Base-by-base conservation (phyloP, 1,140 invertebrate genomes). In the Drosophila orena region DNA sequence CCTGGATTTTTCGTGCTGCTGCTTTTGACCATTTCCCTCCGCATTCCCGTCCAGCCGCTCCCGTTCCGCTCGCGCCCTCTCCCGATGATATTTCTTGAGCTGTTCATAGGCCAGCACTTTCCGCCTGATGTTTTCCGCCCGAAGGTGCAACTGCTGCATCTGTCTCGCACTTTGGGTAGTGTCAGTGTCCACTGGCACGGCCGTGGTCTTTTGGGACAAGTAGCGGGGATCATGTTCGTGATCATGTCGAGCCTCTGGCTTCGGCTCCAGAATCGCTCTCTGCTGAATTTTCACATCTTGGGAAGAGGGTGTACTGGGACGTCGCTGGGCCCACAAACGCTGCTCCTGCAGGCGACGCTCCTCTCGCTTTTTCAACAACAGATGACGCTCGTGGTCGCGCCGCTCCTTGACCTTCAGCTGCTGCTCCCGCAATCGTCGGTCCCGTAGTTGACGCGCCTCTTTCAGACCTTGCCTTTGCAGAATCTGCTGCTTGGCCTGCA, bases 321-420 rank as follows among this genome's bases (percentile, higher is more conserved):
- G 49, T 1, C 30, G 24, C 11, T 42, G 8, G 3, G 3, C 2
- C 1, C 5, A 4, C 11, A 2, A 17, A 2, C 47, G 8, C 47
- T 30, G 15, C 3, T 58, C 24, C 14, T 22, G 15, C 6, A 3
- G 34, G 12, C 24, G 22, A 1, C 11, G 35, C 37, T n/a, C 24
- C 12, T 60, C 54, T 2, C 59, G 54, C 11, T n/a, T 62, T 8
- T 42, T 62, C 2, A 15, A 11, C 4, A 42, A n/a, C 4, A 62
- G 4, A 22, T 59, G 12, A 14, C 54, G 54, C 17, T 62, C 59
- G n/a, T 62, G n/a, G n/a, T 62, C 59, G n/a, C 59, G 59, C 1
- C n/a, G 54, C n/a, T 43, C 24, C 54, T 59, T 59, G 6, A 62
- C 59, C 14, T 62, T 62, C 3, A 12, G 24, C 17, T 62, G 37